Evolutionary conservation across 2,888 invertebrate species (phyloP).

Genomic region (Masnerella sp.): DNA sequence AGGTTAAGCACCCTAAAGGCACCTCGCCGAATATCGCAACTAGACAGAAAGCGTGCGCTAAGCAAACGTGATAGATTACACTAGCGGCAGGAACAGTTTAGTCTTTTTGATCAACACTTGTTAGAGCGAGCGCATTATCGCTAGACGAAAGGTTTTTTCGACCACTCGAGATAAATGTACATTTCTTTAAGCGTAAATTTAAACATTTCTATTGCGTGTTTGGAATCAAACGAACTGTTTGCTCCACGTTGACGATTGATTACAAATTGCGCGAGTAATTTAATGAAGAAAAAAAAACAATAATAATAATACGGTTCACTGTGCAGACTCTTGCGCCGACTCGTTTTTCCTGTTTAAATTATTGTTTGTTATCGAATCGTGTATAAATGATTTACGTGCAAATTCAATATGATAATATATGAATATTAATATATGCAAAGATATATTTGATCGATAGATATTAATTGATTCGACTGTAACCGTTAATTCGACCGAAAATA

Average conservation of each 20-base stretch:
- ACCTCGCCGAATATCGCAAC: constrained; percentile 21
- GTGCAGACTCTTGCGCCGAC: too few relatives aligned
- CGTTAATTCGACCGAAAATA: constrained; percentile 16
- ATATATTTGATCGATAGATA: constrained; percentile 4
- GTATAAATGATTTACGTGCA: too few relatives aligned
- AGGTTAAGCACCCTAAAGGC: constrained; percentile 24
- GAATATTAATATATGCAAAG: not conserved
- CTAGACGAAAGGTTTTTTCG: constrained; percentile 6
- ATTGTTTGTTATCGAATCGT: too few relatives aligned
- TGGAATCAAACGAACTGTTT: too few relatives aligned
- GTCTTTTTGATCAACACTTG: too few relatives aligned
- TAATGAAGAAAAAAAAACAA: too few relatives aligned
- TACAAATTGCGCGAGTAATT: constrained; percentile 24
- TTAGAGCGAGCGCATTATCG: not conserved
- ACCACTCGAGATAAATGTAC: constrained; percentile 4
- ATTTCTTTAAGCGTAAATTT: constrained; percentile 25
- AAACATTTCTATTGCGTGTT: too few relatives aligned
- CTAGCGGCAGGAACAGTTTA: constrained; percentile 17
- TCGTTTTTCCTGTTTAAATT: too few relatives aligned
- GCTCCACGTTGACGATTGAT: constrained; percentile 10
- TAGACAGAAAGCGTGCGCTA: constrained; percentile 14
- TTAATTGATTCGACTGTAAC: constrained; percentile 12
- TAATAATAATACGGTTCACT: constrained; percentile 25
- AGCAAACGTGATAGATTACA: constrained; percentile 15
- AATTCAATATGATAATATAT: constrained; percentile 17